Base-by-base conservation (phyloP, 2,113 vertebrate species). In the Sander vitreus region DNA sequence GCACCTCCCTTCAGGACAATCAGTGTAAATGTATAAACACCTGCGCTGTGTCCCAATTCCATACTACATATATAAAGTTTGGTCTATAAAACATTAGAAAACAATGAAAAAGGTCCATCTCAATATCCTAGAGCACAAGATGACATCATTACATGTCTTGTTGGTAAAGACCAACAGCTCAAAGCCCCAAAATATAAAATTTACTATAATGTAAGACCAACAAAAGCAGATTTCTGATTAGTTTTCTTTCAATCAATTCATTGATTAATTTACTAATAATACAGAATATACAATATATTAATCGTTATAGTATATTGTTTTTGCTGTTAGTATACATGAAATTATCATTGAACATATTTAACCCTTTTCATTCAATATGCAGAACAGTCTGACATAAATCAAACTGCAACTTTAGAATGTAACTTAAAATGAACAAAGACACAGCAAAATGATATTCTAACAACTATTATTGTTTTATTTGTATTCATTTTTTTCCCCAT, bases 1-100 rank as follows among this genome's bases (percentile, higher is more conserved):
- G 79, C 48, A 39, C 53, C 66, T 63, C 47, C 55, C 11, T 30
- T 39, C 19, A 33, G 60, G 75, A 48, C 13, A 50, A 36, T n/a
- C 21, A 30, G 8, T 58, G 72, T 76, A 50, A 80, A 47, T 75
- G 21, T 76, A 53, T 10, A 18, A 64, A 51, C 12, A 30, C 47
- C 19, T 57, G 59, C 3, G 0, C 18, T 14, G 18, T 33, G 30
- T 53, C 75, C 10, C 11, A 9, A 4, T 48, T 45, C 19, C 50
- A 48, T 18, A 51, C 15, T 47, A 25, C 62, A 23, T 45, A 8
- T 14, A n/a, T 4, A 39, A 8, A n/a, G 6, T 64, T 50, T 30
- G 64, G 23, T 66, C 45, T 50, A 11, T 47, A 30, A 67, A 50
- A 50, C 65, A 27, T 50, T 25, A 64, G 25, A 21, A 50, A 50